Base-by-base conservation (phyloP, 2,113 vertebrate species). In the Labeo rohita region DNA sequence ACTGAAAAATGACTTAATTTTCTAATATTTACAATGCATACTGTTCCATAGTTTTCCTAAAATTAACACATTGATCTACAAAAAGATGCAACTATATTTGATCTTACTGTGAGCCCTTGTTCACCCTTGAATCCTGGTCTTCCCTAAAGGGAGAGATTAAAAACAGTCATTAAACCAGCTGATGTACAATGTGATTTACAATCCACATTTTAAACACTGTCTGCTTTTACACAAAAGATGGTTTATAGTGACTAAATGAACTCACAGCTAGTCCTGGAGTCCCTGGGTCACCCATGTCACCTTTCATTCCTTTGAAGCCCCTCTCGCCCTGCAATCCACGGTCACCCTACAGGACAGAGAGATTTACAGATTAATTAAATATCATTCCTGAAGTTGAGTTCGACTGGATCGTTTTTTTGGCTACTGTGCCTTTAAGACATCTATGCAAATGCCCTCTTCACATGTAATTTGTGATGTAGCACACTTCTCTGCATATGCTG, bases 51-150 rank as follows among this genome's bases (percentile, higher is more conserved):
- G n/a, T 47, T 0, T 47, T 47, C 9, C 10, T 45, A 21, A 73
- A 50, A 23, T 52, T 12, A 72, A 54, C 15, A 23, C 39, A 3
- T 39, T 39, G 39, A 39, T 28, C 28, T 28, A 28, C 28, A 28
- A 28, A 66, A 61, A 56, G 49, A 72, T 45, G 63, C 15, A 7
- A 6, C 18, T 84, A 21, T 72, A 68, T 52, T 65, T 9, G 11
- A 89, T 49, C 95, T 95, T 93, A 97, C 96, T 43, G 96, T 97
- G 85, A 98, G 94, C 52, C 97, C 96, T 90, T 93, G 90, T 21
- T 97, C 95, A 89, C 97, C 97, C 72, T 97, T 97, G 70, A 77
- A 23, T 94, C 97, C 97, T 49, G 90, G 87, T 92, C 86, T 95
- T 74, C 96, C 96, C 96, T 97, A 92, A 11, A 83, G 8, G 49